These are phyloP conservation scores for Sternotherus odoratus DNA, from an alignment of 2,797 vertebrate species.

Conservation along the genomic window DNA sequence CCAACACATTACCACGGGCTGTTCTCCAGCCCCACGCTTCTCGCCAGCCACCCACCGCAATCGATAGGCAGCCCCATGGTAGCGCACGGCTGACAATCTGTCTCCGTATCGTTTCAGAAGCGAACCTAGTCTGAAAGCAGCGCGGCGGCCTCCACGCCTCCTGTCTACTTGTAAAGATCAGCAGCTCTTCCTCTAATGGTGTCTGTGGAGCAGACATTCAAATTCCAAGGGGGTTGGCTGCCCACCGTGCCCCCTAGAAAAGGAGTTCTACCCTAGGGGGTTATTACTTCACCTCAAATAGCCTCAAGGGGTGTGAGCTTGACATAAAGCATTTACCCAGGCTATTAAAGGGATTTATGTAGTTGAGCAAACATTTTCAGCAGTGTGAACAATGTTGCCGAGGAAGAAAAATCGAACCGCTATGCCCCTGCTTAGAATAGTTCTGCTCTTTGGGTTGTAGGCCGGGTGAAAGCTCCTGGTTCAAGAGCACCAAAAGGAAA, in stretches of 20 bases:
- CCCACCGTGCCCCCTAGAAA: constrained; percentile 13
- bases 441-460: neutral
- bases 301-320: neutral
- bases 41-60: neutral
- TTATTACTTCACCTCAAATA: constrained; percentile 38
- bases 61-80: neutral
- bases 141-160: neutral
- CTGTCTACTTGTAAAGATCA: neutral
- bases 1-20: neutral
- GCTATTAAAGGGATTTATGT: constrained; percentile 31
- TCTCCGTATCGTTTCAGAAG: neutral
- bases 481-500: neutral
- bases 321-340: constrained; percentile 16
- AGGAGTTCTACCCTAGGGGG: constrained; percentile 17
- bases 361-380: constrained; percentile 30
- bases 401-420: neutral
- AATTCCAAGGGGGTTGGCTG: neutral
- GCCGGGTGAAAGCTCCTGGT: neutral
- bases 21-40: neutral
- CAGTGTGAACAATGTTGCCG: constrained; percentile 5
- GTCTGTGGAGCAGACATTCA: neutral
- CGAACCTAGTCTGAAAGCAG: neutral
- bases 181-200: neutral
- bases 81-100: neutral
- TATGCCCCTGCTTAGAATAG: neutral